Conservation (phyloP, 1,140 invertebrate genomes). For the Drosophila varians region DNA sequence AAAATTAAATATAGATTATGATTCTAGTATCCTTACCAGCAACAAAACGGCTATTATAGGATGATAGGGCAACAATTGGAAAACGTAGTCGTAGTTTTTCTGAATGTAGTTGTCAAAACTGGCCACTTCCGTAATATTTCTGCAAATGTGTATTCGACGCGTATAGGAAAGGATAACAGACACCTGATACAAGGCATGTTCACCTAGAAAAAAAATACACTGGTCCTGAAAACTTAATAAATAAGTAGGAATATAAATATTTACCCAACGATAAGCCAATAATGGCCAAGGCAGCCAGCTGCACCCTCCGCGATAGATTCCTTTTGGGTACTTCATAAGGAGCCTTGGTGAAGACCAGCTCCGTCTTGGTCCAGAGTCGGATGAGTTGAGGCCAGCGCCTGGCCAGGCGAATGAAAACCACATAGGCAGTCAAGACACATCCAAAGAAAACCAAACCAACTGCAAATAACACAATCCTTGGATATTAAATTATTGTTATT, state of each 20-base stretch:
- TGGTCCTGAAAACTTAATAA: too few relatives aligned
- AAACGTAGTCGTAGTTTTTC: constrained; percentile 70
- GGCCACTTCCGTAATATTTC: constrained; percentile 34
- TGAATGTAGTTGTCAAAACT: constrained; percentile 56
- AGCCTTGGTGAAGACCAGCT: constrained; percentile 60
- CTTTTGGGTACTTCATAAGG: constrained; percentile 57
- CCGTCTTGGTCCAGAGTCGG: constrained; percentile 61
- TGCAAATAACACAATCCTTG: not conserved
- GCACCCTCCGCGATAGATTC: constrained; percentile 52
- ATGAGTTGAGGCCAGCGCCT: constrained; percentile 66
- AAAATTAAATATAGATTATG: not conserved
- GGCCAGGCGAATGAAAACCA: constrained; percentile 61
- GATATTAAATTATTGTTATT: not conserved
- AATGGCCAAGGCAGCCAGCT: constrained; percentile 58
- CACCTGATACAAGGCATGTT: constrained; percentile 57
- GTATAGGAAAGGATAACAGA: constrained; percentile 52
- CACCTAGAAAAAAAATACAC: constrained; percentile 50
- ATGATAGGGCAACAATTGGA: constrained; percentile 53
- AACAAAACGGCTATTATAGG: constrained; percentile 30
- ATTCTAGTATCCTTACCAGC: constrained; percentile 39
- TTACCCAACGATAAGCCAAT: constrained; percentile 55
- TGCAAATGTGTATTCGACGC: constrained; percentile 32
- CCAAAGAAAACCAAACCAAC: constrained; percentile 70
- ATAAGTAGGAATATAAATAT: not conserved
- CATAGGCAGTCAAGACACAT: constrained; percentile 43